These are phyloP conservation scores for Polymixis lichenea DNA, from an alignment of 2,888 invertebrate species.

Conservation along the genomic window DNA sequence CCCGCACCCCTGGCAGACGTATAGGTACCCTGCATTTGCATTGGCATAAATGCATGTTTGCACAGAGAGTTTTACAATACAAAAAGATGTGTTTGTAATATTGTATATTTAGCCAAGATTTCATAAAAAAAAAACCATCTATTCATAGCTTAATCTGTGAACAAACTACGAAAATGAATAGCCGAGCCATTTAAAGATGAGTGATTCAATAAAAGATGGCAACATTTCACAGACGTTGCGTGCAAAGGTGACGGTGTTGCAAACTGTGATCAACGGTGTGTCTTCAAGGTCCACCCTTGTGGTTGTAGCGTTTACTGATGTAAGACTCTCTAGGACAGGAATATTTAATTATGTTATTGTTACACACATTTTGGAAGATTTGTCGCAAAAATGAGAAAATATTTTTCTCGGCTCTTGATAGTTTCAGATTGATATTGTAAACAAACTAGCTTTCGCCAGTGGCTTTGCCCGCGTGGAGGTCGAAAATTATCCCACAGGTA, in stretches of 20 bases:
- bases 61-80: background rate
- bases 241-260: constrained; percentile 51
- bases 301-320: constrained; percentile 26
- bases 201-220: constrained; percentile 51
- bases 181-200: constrained; percentile 23
- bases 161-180: constrained; percentile 32
- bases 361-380: background rate
- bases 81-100: background rate
- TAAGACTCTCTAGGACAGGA: constrained; percentile 20
- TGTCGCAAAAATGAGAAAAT: background rate
- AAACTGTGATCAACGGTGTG: constrained; percentile 54
- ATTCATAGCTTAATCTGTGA: constrained; percentile 1
- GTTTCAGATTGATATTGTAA: background rate
- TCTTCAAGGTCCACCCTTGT: constrained; percentile 64
- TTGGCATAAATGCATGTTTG: background rate
- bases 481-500: no score
- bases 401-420: background rate
- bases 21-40: no score
- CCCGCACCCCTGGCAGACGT: background rate
- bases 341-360: background rate
- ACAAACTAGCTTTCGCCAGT: no score
- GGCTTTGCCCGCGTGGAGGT: no score
- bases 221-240: constrained; percentile 42
- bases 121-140: background rate
- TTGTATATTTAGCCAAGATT: background rate